Evolutionary conservation across 2,888 invertebrate genomes (phyloP), one percentile per base, ranked within the genome.

Genomic region (Oconnorella tubifera): DNA sequence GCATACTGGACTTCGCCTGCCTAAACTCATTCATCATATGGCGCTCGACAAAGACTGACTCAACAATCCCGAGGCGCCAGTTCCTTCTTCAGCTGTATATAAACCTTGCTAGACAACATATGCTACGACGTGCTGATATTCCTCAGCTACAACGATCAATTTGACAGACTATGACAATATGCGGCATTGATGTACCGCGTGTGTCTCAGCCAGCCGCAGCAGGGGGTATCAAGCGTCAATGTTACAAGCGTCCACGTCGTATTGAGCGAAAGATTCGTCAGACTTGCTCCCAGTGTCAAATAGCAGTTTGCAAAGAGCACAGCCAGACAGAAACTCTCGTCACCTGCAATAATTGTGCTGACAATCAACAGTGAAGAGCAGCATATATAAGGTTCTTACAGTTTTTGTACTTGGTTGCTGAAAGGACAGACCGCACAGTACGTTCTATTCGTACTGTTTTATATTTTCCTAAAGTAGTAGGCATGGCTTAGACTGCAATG

Each of bases 41-140:
- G 40, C 40, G 40, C 40, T 40, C 40, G 40, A 40, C 40, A 40
- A 40, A 40, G 40, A 40, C 40, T 40, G 40, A 40, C 40, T 40
- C 40, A 19, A 14, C 40, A 40, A 40, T 40, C 40, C 40, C 6
- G 40, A 40, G 40, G 19, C 19, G 40, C 40, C 40, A 40, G 19
- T 40, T 40, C 40, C 40, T 19, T 6, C 6, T 40, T 40, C 19
- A 40, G 6, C 40, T 40, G 10, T 40, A 6, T 40, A 40, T 40
- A 40, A 40, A 19, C 40, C 40, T 14, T 40, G 40, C 40, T 40
- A 40, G 40, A 19, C 40, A 40, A 19, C 40, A 6, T 40, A 40
- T 40, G 10, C 6, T 14, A 40, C 40, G 19, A 40, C 40, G 40
- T 19, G 6, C 40, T 40, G 19, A 40, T 14, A 40, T 40, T 40